phyloP scores from a whole-genome alignment of 1,140 invertebrate species.

The Nylanderia fulva region DNA sequence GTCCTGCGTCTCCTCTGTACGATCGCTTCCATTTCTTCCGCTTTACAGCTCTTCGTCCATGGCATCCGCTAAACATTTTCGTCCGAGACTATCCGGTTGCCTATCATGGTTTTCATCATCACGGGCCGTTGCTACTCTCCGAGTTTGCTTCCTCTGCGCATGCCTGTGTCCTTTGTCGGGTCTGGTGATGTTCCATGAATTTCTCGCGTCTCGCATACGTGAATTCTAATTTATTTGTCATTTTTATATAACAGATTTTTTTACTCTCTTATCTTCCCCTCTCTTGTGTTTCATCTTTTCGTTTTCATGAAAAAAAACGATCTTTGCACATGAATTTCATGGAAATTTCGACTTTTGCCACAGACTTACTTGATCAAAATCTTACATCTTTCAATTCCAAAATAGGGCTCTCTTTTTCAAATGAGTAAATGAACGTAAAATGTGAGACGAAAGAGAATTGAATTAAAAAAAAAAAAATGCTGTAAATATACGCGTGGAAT shows the following conservation, averaged over 20 bases:
- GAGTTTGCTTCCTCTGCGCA: background rate
- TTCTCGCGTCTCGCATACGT: background rate
- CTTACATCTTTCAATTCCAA: constrained; percentile 79
- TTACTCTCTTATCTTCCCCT: background rate
- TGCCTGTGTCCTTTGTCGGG: constrained; percentile 24
- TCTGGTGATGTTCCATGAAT: constrained; percentile 17
- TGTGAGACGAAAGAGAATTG: constrained; percentile 69
- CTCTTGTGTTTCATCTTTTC: background rate
- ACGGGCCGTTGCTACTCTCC: background rate
- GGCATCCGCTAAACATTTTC: constrained; percentile 50
- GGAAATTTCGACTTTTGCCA: constrained; percentile 74
- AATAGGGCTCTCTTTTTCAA: constrained; percentile 61
- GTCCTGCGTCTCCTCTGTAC: constrained; percentile 46
- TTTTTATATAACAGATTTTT: constrained; percentile 25
- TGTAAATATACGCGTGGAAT: constrained; percentile 28
- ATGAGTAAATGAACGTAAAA: constrained; percentile 73
- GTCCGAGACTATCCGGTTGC: constrained; percentile 42
- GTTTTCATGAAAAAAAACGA: constrained; percentile 25
- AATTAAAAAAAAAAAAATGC: constrained; percentile 67
- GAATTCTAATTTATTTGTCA: constrained; percentile 17
- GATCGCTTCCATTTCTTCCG: constrained; percentile 44
- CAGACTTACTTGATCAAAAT: constrained; percentile 86
- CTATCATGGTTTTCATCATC: background rate
- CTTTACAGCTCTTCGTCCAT: constrained; percentile 50
- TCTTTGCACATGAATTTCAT: constrained; percentile 8